phyloP scores from a whole-genome alignment of 2,888 invertebrate genomes.

The Epinotia ramella region DNA sequence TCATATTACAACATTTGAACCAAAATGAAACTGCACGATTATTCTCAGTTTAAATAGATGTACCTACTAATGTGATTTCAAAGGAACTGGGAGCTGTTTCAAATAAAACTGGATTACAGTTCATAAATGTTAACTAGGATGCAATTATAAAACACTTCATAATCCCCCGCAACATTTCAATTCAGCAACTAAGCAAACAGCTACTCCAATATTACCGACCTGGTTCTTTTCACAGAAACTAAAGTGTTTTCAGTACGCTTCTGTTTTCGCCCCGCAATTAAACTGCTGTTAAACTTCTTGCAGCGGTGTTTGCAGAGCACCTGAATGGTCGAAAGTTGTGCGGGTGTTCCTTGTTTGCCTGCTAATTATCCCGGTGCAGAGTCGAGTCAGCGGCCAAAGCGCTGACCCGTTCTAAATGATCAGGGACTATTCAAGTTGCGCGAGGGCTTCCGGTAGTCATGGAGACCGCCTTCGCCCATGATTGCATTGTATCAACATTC shows the following conservation, averaged over 20 bases:
- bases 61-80: neutral
- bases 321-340: constrained; percentile 81
- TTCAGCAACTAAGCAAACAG: constrained; percentile 62
- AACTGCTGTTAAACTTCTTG: constrained; percentile 85
- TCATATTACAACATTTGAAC: neutral
- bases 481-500: constrained; percentile 83
- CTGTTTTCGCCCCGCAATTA: constrained; percentile 83
- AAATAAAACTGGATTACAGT: constrained; percentile 6
- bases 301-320: constrained; percentile 82
- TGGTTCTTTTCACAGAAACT: constrained; percentile 79
- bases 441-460: constrained; percentile 74
- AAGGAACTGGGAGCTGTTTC: neutral
- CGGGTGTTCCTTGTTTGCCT: constrained; percentile 80
- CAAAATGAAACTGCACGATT: neutral
- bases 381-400: constrained; percentile 71
- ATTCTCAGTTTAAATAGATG: neutral
- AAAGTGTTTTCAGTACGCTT: constrained; percentile 80
- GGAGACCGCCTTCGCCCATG: constrained; percentile 77
- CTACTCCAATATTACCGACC: constrained; percentile 59
- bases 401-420: constrained; percentile 51
- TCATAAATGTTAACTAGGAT: constrained; percentile 22
- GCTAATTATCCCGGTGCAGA: constrained; percentile 79
- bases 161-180: constrained; percentile 59
- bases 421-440: constrained; percentile 78
- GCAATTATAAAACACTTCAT: constrained; percentile 19